A percentile compares a stretch with the other conserved stretches of the same genome.
Evolutionary conservation across 2,797 vertebrate species (phyloP).

Genomic region (Lycodopsis pacificus): DNA sequence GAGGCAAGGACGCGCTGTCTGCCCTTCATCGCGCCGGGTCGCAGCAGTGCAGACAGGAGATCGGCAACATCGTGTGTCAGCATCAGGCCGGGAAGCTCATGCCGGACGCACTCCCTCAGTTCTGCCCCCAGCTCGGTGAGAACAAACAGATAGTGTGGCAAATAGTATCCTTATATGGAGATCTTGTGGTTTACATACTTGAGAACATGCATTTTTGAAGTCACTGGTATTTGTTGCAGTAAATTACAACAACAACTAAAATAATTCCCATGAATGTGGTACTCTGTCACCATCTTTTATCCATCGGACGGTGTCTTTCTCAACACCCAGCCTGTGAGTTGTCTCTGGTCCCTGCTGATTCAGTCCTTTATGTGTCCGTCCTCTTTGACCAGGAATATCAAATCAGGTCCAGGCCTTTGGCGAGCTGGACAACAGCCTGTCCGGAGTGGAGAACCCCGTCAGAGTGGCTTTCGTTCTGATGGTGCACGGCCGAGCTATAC

Average conservation of each 20-base stretch:
- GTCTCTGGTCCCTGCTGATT: neutral
- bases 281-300: neutral
- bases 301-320: neutral
- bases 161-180: neutral
- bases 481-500: slow-evolving; percentile 93
- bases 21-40: slow-evolving; percentile 92
- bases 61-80: slow-evolving; percentile 94
- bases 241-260: neutral
- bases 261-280: too few species aligned
- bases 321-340: neutral
- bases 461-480: slow-evolving; percentile 94
- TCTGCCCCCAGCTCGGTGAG: slow-evolving; percentile 93
- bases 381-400: slow-evolving; percentile 83
- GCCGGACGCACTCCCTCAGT: slow-evolving; percentile 91
- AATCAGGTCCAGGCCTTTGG: slow-evolving; percentile 86
- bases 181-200: neutral
- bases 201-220: neutral
- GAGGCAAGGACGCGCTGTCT: slow-evolving; percentile 93
- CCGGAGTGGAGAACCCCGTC: slow-evolving; percentile 85
- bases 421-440: slow-evolving; percentile 85
- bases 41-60: slow-evolving; percentile 94
- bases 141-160: too few species aligned
- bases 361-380: neutral
- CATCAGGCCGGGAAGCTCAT: slow-evolving; percentile 94
- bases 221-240: neutral